Percentiles rank a stretch among this genome's conserved stretches.
These are phyloP conservation scores for Pseudoips prasinana DNA, from an alignment of 2,888 invertebrate species.

Conservation along the genomic window DNA sequence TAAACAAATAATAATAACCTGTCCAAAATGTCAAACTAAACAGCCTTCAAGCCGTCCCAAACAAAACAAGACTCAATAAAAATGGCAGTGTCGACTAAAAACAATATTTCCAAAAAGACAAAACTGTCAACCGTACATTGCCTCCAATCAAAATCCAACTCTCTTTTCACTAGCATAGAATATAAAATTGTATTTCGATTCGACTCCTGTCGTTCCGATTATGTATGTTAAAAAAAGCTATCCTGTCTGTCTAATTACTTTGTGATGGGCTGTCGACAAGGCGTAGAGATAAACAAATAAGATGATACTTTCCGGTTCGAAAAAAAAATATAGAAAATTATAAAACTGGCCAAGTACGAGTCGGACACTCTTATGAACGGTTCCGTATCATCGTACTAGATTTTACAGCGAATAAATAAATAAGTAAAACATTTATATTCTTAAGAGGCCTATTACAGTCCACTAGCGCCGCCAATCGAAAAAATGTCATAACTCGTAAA, in stretches of 20 bases:
- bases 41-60: slow-evolving; percentile 3
- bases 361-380: too few species aligned
- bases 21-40: slow-evolving; percentile 3
- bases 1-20: too few species aligned
- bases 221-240: slow-evolving; percentile 61
- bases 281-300: slow-evolving; percentile 74
- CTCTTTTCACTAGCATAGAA: background rate
- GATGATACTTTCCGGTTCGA: slow-evolving; percentile 66
- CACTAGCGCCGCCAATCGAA: too few species aligned
- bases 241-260: slow-evolving; percentile 74
- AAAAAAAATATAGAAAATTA: slow-evolving; percentile 31
- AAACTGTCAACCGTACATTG: slow-evolving; percentile 39
- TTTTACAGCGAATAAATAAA: too few species aligned
- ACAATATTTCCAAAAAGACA: slow-evolving; percentile 61
- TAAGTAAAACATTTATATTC: too few species aligned
- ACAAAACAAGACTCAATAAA: slow-evolving; percentile 48
- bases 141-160: slow-evolving; percentile 13
- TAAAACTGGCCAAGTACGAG: slow-evolving; percentile 19
- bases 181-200: slow-evolving; percentile 12
- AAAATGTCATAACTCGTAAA: too few species aligned
- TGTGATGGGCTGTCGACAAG: slow-evolving; percentile 69
- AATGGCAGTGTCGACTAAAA: slow-evolving; percentile 70
- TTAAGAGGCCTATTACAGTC: too few species aligned
- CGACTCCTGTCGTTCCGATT: slow-evolving; percentile 57
- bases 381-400: too few species aligned